Base-by-base conservation (phyloP, 2,888 invertebrate species). In the Scrobipalpa atriplicella region DNA sequence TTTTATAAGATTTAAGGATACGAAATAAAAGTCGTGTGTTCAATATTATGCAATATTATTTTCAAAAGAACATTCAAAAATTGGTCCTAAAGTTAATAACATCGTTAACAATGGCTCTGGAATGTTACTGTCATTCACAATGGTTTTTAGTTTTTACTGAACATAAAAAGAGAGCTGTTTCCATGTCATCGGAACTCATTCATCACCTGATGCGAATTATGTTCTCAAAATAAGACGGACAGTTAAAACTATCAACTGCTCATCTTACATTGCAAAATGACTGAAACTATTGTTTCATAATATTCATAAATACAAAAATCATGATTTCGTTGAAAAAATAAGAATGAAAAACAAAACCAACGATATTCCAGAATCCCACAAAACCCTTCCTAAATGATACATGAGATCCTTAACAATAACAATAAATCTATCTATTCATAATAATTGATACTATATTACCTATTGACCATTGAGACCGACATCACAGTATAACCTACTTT, bases 51-150 rank as follows among this genome's bases (percentile, higher is more conserved):
- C 86, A 92, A 92, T 92, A 92, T 90, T 92, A 92, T 92, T 92
- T 90, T 91, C 89, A 90, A 92, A 92, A 92, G 90, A 92, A 92
- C 89, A 84, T 90, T 92, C 86, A 91, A 92, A 92, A 92, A 92
- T 92, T 92, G 92, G 92, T 92, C 92, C 92, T 92, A 92, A 92
- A 88, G 81, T 90, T 92, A 92, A 92, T 58, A 92, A 91, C 89
- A 90, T 89, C 89, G 86, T 90, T 91, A 92, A 92, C 92, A 92
- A 92, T 92, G 89, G 90, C 88, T 90, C 90, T 92, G 92, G 92
- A 92, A 92, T 92, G 92, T 92, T 78, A 80, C 82, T 85, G 84
- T 86, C 85, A 86, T 87, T 84, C 86, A 83, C 80, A 84, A 78
- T 83, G 81, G 81, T 83, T 86, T 84, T 75, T 78, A 76, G 75